phyloP scores from a whole-genome alignment of 1,140 invertebrate genomes.

The Nasonia vitripennis region DNA sequence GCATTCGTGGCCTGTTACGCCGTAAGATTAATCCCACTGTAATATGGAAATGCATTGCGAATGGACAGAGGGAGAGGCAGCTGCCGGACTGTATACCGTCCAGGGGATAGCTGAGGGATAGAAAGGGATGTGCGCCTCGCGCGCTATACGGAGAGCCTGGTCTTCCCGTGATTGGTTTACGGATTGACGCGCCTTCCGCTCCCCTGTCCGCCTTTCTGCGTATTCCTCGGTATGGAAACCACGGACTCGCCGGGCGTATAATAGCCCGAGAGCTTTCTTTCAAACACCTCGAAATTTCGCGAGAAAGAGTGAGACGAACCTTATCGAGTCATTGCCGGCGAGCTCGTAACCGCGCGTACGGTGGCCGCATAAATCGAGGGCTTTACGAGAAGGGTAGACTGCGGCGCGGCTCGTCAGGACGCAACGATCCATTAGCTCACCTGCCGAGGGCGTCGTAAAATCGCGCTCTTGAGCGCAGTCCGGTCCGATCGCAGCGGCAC shows the following conservation, averaged over 20 bases:
- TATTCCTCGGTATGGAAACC: neutral
- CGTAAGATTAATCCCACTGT: constrained; percentile 68
- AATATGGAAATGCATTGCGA: constrained; percentile 70
- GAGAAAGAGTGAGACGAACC: neutral
- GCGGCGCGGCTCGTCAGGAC: neutral
- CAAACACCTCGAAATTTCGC: no score
- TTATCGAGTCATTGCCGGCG: neutral
- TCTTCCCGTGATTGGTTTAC: constrained; percentile 23
- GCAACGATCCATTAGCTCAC: constrained; percentile 31
- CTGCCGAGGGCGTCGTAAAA: constrained; percentile 4
- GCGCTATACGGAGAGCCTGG: neutral
- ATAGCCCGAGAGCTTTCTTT: no score
- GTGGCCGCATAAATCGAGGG: neutral
- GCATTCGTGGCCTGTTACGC: constrained; percentile 53
- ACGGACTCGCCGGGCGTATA: neutral
- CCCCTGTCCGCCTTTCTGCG: neutral
- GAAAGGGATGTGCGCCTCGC: neutral
- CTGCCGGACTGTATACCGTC: neutral
- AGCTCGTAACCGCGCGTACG: neutral
- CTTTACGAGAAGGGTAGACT: constrained; percentile 2
- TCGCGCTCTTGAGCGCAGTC: neutral
- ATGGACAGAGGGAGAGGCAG: constrained; percentile 50
- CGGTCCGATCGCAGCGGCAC: neutral
- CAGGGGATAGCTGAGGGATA: constrained; percentile 39
- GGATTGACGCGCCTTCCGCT: neutral